Base-by-base conservation (phyloP, 2,113 vertebrate species). In the Heloderma charlesbogerti region DNA sequence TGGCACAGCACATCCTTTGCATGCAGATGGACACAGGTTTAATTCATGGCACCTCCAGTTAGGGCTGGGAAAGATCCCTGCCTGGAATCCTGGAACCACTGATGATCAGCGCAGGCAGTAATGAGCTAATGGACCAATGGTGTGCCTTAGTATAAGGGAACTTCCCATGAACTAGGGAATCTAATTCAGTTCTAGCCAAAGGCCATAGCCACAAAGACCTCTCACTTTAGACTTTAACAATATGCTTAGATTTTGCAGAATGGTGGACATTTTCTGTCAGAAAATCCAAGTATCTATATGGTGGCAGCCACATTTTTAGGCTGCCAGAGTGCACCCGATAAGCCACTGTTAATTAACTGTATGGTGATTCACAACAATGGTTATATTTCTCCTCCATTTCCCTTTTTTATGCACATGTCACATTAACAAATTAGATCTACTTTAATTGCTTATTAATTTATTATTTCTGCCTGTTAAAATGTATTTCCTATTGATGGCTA, bases 301-400 rank as follows among this genome's bases (percentile, higher is more conserved):
- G 51, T 34, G 31, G 54, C 40, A 74, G 67, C 80, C 22, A 63
- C 48, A 31, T 29, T 81, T 71, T 81, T 48, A 89, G 67, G 34
- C 66, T 82, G 78, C 79, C 66, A 57, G n/a, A 51, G 27, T 22
- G 84, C 74, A 91, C 48, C 71, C 25, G 66, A 88, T 82, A 88
- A 84, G 27, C 6, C 29, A 57, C 74, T 84, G 79, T 37, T 88
- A 88, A 91, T 88, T 91, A 84, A 91, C 71, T 91, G 15, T 83
- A 54, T n/a, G 27, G 48, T 34, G 29, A 75, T 82, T 83, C 78
- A 87, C 69, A 87, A 82, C 57, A 51, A 87, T 83, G 34, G 54
- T 83, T 83, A 82, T 74, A 83, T 77, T 88, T 43, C 43, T 87
- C 78, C 9, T 37, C 79, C 72, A 25, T 37, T 54, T 51, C 74